These are phyloP conservation scores for Sturnus vulgaris DNA, from an alignment of 2,113 vertebrate species.

Conservation along the genomic window DNA sequence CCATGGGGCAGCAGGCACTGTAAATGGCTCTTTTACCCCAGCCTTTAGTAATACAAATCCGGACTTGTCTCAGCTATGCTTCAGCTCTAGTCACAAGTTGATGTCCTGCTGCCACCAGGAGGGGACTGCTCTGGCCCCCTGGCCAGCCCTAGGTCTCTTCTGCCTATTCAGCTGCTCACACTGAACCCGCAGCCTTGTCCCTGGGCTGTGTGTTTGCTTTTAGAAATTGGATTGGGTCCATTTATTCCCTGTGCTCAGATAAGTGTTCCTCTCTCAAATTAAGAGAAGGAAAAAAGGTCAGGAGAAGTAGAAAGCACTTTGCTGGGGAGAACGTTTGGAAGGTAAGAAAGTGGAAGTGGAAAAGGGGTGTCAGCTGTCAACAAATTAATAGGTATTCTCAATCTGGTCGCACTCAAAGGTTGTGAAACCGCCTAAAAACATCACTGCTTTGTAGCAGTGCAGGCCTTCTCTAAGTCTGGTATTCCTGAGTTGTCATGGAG, in stretches of 20 bases:
- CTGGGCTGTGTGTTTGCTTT: not conserved
- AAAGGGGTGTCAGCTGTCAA: not conserved
- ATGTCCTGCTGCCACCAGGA: not conserved
- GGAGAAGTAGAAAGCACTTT: not conserved
- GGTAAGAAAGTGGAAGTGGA: not conserved
- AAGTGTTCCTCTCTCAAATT: accelerated
- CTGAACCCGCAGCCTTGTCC: accelerated
- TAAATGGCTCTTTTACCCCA: not conserved
- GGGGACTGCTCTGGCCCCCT: not conserved
- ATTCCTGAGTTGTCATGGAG: constrained; percentile 47
- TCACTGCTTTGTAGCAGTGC: not conserved
- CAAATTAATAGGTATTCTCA: not conserved
- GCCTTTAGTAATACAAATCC: accelerated
- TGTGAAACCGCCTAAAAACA: not conserved
- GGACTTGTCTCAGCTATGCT: accelerated
- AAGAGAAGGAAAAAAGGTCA: not conserved
- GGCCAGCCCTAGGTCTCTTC: not conserved
- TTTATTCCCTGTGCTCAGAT: not conserved
- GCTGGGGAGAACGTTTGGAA: no score
- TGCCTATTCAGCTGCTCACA: accelerated
- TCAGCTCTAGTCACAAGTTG: accelerated
- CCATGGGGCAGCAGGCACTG: accelerated
- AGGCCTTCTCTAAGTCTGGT: not conserved
- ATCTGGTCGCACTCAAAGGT: not conserved
- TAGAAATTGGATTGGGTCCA: accelerated